Base-by-base conservation (phyloP, 2,113 vertebrate species). In the Mormyrus lacerda region DNA sequence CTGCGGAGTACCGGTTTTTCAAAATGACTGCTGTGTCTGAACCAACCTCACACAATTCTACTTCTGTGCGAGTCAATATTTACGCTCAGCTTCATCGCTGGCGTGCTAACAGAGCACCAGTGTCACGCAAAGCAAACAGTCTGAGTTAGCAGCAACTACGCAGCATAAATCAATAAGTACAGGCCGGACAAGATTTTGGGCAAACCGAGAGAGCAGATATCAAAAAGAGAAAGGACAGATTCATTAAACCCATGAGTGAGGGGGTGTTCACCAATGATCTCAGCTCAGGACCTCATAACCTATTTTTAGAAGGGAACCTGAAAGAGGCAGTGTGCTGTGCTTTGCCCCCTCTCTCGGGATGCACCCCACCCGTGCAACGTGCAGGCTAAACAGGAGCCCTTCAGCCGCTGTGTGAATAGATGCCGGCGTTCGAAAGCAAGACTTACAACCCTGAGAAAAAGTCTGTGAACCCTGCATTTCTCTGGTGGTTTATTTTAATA, bases 141-240 rank as follows among this genome's bases (percentile, higher is more conserved):
- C 45, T 51, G 48, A 27, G 31, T 39, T 65, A 86, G 39, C n/a
- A 31, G 85, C 27, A 84, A 76, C 79, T 90, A 65, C 55, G 47
- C 31, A 27, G 45, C 88, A 90, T 89, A 89, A 58, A 91, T 89
- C 83, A 89, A 88, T 88, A 90, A 84, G 8, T 31, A 82, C n/a
- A 27, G 87, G 82, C 87, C 86, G 85, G 91, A 91, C 88, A 88
- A 84, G 90, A 53, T 88, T 91, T 83, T 19, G 91, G 82, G 91
- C 55, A 88, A 76, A 76, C 88, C 53, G 87, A 88, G 91, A 83
- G 87, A 91, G 76, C 65, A 90, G 89, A 92, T 89, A 90, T 90
- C 85, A 91, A 47, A 91, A 92, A 90, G 73, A 92, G 51, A 53
- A 88, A 91, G 87, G 89, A 86, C 89, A 88, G 89, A 88, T 93